phyloP scores from a whole-genome alignment of 2,888 invertebrate genomes.

The Anagyrus pseudococci region DNA sequence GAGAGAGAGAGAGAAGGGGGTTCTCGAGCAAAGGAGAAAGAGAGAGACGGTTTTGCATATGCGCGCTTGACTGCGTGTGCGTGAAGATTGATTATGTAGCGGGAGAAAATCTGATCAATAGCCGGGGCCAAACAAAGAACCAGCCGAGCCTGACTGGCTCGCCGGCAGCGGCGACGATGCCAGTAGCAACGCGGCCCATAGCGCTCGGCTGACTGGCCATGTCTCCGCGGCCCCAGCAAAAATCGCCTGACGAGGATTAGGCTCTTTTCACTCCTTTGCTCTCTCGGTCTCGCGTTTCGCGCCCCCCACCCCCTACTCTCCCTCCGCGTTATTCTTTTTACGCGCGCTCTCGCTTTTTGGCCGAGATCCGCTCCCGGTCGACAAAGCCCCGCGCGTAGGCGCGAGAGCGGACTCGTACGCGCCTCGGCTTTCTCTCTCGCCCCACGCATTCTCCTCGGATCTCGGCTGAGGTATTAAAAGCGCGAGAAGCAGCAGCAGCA shows the following conservation, averaged over 20 bases:
- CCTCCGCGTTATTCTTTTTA: no score
- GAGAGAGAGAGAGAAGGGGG: neutral
- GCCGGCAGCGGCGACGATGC: constrained; percentile 53
- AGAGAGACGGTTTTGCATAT: constrained; percentile 29
- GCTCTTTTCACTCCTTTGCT: constrained; percentile 35
- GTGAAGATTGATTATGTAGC: constrained; percentile 62
- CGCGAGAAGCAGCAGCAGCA: constrained; percentile 3
- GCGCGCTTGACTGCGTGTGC: constrained; percentile 42
- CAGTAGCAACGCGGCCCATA: constrained; percentile 38
- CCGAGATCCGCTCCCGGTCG: no score
- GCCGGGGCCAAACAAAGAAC: constrained; percentile 56
- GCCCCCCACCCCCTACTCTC: constrained; percentile 23
- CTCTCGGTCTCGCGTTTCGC: no score
- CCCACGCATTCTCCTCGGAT: no score
- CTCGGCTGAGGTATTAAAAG: constrained; percentile 7
- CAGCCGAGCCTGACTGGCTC: constrained; percentile 8
- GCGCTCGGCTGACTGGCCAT: constrained; percentile 32
- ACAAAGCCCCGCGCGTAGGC: no score
- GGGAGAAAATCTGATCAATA: constrained; percentile 62
- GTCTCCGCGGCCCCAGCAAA: no score
- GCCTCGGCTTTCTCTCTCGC: no score
- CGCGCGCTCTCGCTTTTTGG: no score
- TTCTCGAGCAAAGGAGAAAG: neutral
- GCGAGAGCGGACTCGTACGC: no score
- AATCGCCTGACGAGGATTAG: constrained; percentile 53